Base-by-base conservation (phyloP, 2,888 invertebrate genomes). In the Lasioglossum calceatum region DNA sequence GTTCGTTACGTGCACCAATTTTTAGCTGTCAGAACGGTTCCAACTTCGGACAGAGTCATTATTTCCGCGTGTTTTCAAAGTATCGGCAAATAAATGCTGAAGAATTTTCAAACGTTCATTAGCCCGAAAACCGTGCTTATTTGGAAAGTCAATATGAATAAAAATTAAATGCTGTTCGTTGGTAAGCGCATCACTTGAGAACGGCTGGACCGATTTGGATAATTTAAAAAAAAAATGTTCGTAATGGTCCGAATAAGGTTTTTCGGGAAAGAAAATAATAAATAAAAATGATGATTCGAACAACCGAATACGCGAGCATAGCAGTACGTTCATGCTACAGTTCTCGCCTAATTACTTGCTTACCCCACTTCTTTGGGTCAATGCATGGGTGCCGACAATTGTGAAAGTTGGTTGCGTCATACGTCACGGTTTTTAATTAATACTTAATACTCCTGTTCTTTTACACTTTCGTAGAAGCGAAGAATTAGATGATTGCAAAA, bases 401-500 rank as follows among this genome's bases (percentile, higher is more conserved):
- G 32, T 64, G 32, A 64, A 64, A 64, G 27, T 64, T 27, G 27
- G 14, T 64, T 64, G 12, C 61, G 61, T 27, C 61, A 61, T 61
- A 64, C 58, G n/a, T n/a, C 58, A 58, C 4, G 58, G 58, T 58
- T 58, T 58, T 58, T 58, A 58, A 58, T 58, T 58, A n/a, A 58
- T 58, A 12, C 12, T 58, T 58, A 12, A n/a, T 58, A n/a, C 58
- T 58, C 58, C n/a, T 58, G 58, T n/a, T n/a, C 58, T 58, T 12
- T 58, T 12, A 12, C 58, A n/a, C n/a, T n/a, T 58, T 12, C n/a
- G n/a, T 12, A n/a, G n/a, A 10, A n/a, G 58, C 58, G n/a, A n/a
- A n/a, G n/a, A 36, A 36, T 58, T 58, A 58, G n/a, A n/a, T 0
- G 58, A n/a, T 58, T 12, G 58, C 12, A 12, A n/a, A 58, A n/a